These are phyloP conservation scores for Hipposideros armiger DNA, from an alignment of 2,113 vertebrate species.

Conservation along the genomic window DNA sequence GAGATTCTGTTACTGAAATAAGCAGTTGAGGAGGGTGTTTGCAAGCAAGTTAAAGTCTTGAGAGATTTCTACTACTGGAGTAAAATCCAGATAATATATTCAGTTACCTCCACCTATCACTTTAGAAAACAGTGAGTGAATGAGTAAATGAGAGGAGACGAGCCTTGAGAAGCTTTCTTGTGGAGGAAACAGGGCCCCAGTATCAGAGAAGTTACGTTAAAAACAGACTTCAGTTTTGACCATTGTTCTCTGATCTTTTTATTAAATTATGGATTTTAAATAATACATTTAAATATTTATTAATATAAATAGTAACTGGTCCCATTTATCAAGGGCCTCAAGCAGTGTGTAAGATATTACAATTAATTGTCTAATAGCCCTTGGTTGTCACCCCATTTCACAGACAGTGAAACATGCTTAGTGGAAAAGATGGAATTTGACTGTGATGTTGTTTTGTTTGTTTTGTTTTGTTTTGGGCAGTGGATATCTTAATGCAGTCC, in stretches of 20 bases:
- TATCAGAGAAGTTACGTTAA: neutral
- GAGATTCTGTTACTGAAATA: conserved; percentile 11
- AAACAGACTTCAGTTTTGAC: conserved; percentile 1
- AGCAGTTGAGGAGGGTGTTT: neutral
- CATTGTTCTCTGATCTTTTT: conserved; percentile 2
- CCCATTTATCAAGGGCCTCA: neutral
- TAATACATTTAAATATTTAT: neutral
- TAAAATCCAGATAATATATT: conserved; percentile 43
- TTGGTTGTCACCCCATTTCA: neutral
- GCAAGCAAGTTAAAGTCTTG: neutral
- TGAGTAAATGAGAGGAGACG: neutral
- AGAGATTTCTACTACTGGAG: conserved; percentile 44
- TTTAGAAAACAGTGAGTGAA: neutral
- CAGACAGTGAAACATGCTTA: neutral
- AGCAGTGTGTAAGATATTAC: neutral
- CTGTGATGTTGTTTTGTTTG: no score
- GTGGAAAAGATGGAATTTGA: neutral
- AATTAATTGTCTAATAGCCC: neutral
- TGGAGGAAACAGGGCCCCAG: neutral
- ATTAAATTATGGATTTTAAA: neutral
- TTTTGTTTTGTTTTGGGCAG: neutral
- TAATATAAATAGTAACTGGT: neutral
- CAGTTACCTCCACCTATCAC: neutral
- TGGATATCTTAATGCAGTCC: neutral
- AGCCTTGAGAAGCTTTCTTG: neutral